These are phyloP conservation scores for Mactromeris polynyma DNA, from an alignment of 2,888 invertebrate species.

Conservation along the genomic window DNA sequence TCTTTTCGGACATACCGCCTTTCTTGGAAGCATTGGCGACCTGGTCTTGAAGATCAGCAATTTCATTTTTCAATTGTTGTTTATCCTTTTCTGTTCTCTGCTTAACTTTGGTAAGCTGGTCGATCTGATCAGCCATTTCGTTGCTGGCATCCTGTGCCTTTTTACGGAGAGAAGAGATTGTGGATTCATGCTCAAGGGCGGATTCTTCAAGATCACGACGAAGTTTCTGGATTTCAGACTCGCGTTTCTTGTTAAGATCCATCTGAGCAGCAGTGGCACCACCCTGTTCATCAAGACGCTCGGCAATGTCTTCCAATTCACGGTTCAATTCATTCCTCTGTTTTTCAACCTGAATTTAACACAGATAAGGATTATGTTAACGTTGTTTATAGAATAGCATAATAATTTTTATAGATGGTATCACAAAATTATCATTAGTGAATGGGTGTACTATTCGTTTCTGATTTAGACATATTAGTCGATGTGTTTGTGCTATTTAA, in stretches of 20 bases:
- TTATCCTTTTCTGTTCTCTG: slow-evolving; percentile 99
- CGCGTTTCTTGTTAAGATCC: slow-evolving; percentile 99
- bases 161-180: slow-evolving; percentile 98
- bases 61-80: slow-evolving; percentile 98
- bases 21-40: slow-evolving; percentile 99
- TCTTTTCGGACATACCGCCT: slow-evolving; percentile 99
- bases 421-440: not conserved
- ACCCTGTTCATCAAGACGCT: slow-evolving; percentile 95
- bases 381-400: not conserved
- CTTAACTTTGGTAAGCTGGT: slow-evolving; percentile 99
- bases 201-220: slow-evolving; percentile 98
- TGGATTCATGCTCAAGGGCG: slow-evolving; percentile 99
- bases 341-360: slow-evolving; percentile 93
- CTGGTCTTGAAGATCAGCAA: slow-evolving; percentile 98
- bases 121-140: slow-evolving; percentile 99
- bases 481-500: not conserved
- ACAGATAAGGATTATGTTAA: not conserved
- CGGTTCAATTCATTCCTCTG: slow-evolving; percentile 98
- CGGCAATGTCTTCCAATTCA: slow-evolving; percentile 94
- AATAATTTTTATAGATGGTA: not conserved
- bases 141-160: slow-evolving; percentile 99
- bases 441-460: not conserved
- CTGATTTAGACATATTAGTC: not conserved
- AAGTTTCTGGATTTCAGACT: slow-evolving; percentile 99
- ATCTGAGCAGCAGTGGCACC: slow-evolving; percentile 98